phyloP scores from a whole-genome alignment of 2,888 invertebrate genomes.

The Chaitophorus viminalis region DNA sequence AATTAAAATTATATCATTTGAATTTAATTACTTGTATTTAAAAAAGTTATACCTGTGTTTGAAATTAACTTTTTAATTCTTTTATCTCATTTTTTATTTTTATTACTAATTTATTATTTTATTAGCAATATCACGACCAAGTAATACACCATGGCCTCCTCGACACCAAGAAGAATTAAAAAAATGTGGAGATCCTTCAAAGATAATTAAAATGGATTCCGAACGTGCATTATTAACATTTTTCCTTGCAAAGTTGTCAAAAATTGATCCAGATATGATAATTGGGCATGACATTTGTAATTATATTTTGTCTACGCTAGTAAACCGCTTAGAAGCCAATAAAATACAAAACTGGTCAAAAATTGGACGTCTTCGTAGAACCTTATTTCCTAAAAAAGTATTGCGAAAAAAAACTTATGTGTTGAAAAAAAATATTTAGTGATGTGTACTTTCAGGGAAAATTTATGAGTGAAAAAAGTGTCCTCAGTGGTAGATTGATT shows the following conservation, averaged over 20 bases:
- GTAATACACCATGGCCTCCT: conserved; percentile 82
- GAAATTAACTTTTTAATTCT: background rate
- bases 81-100: background rate
- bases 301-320: conserved; percentile 89
- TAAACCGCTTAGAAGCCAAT: conserved; percentile 79
- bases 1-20: background rate
- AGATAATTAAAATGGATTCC: conserved; percentile 73
- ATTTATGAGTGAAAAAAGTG: conserved; percentile 66
- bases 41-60: no score
- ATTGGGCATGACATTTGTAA: conserved; percentile 93
- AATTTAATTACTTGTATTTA: background rate
- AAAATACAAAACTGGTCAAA: conserved; percentile 89
- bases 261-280: conserved; percentile 91
- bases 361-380: conserved; percentile 84
- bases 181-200: conserved; percentile 64
- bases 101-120: conserved; percentile 7
- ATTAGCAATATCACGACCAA: conserved; percentile 83
- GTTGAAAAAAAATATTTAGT: background rate
- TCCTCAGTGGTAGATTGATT: conserved; percentile 81
- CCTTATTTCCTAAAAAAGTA: conserved; percentile 67
- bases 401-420: background rate
- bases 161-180: conserved; percentile 78
- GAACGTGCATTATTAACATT: conserved; percentile 88
- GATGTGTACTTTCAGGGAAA: conserved; percentile 65
- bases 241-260: conserved; percentile 86